Conservation (phyloP, 2,113 vertebrate genomes). For the Lophochroa leadbeateri region DNA sequence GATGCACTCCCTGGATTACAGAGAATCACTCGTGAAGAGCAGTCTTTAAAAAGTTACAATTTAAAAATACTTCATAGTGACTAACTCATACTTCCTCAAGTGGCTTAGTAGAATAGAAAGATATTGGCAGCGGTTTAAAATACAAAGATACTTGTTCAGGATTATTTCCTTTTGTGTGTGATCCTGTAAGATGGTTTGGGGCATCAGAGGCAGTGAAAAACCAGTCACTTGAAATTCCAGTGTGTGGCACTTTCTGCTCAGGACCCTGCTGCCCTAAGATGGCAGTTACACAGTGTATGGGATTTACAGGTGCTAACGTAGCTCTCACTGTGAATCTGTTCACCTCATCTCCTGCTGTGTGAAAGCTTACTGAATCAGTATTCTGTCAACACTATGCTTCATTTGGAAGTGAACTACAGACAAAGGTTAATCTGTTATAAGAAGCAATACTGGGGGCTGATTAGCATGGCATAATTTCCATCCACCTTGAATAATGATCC, state of each 20-base stretch:
- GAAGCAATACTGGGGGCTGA: not conserved
- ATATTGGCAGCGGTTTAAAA: not conserved
- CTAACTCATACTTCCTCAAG: not conserved
- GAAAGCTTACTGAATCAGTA: not conserved
- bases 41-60: not conserved
- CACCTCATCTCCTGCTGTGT: not conserved
- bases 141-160: not conserved
- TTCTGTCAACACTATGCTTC: not conserved
- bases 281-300: rapidly evolving
- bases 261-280: not conserved
- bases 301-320: not conserved
- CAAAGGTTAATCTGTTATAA: not conserved
- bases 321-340: not conserved
- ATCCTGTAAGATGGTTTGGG: not conserved
- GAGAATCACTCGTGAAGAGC: not conserved
- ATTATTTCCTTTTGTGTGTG: not conserved
- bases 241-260: not conserved
- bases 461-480: not conserved
- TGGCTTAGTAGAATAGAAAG: not conserved
- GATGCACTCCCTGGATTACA: not conserved
- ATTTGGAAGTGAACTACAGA: not conserved
- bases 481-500: not conserved
- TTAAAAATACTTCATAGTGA: not conserved
- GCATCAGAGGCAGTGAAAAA: not conserved
- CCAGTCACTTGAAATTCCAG: no score